Percentiles rank a stretch among this genome's conserved stretches.
Conservation (phyloP, 1,140 invertebrate species). For the Ceratina calcarata region DNA sequence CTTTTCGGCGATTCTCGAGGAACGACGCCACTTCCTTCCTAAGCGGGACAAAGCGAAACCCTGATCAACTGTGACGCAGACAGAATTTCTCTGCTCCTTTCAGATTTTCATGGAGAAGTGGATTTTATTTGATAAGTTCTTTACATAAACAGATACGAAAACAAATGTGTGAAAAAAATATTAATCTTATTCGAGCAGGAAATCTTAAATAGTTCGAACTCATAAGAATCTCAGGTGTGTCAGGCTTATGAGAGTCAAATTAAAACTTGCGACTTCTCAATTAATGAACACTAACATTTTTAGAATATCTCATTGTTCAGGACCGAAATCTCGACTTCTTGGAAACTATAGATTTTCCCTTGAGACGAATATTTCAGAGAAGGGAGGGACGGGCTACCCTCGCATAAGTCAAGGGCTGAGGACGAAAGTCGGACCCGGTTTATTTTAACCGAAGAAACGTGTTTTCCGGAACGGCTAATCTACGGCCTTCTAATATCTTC, state of each 20-base stretch:
- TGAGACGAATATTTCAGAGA: constrained; percentile 38
- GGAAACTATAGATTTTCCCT: constrained; percentile 26
- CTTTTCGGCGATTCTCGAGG: constrained; percentile 42
- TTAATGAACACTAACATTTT: background rate
- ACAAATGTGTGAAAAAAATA: too few relatives aligned
- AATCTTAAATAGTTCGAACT: too few relatives aligned
- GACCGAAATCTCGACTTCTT: constrained; percentile 27
- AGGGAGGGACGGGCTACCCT: background rate
- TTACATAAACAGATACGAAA: too few relatives aligned
- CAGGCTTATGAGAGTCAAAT: background rate
- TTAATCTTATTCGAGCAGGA: too few relatives aligned
- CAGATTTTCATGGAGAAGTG: too few relatives aligned
- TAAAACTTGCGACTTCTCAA: background rate
- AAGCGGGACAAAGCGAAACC: background rate
- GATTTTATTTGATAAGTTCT: too few relatives aligned
- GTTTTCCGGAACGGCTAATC: background rate
- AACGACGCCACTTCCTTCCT: constrained; percentile 35
- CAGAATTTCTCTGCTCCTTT: too few relatives aligned
- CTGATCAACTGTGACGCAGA: background rate
- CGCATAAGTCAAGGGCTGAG: background rate
- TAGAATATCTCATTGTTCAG: background rate
- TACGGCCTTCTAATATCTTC: too few relatives aligned
- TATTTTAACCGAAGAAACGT: constrained; percentile 15
- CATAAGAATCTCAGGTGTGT: too few relatives aligned
- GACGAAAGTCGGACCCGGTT: constrained; percentile 18